phyloP scores from a whole-genome alignment of 2,888 invertebrate species.

The Tenthredo scrophulariae region DNA sequence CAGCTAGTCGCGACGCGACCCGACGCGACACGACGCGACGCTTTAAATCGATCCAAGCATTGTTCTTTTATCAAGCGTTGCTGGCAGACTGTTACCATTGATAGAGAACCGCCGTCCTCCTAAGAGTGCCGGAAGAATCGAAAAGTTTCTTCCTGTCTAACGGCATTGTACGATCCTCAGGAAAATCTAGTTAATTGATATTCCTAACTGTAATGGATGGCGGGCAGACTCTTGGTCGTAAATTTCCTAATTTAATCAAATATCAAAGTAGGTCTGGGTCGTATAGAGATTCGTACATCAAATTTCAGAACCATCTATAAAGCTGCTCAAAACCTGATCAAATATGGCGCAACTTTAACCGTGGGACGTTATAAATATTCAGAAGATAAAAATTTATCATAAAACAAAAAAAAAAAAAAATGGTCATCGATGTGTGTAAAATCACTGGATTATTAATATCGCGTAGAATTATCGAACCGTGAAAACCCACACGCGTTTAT shows the following conservation, averaged over 20 bases:
- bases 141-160: neutral
- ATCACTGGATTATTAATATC: neutral
- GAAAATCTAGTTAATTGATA: neutral
- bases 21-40: neutral
- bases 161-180: neutral
- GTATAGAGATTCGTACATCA: neutral
- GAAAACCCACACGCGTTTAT: neutral
- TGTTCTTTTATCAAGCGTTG: conserved; percentile 16
- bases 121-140: neutral
- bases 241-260: conserved; percentile 18
- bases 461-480: neutral
- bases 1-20: neutral
- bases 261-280: neutral
- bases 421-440: neutral
- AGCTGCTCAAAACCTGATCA: neutral
- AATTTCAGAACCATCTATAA: neutral
- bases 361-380: neutral
- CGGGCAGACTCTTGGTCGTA: neutral
- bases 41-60: conserved; percentile 24
- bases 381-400: neutral
- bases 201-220: conserved; percentile 6
- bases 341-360: neutral
- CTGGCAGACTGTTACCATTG: conserved; percentile 23
- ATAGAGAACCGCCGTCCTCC: neutral
- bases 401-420: neutral